phyloP scores from a whole-genome alignment of 2,888 invertebrate genomes.

The Melanophora roralis region DNA sequence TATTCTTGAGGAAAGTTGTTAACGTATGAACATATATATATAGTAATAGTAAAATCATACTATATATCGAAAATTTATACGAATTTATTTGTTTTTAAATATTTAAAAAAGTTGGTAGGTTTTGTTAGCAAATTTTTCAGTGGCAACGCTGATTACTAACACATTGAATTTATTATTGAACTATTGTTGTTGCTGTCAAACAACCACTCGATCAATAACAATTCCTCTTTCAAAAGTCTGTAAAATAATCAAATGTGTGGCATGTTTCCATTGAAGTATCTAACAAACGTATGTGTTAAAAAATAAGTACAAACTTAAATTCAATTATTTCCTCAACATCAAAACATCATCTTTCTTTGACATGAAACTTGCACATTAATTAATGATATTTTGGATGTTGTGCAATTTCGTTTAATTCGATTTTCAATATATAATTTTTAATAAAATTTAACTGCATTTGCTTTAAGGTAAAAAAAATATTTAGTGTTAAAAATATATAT shows the following conservation, averaged over 20 bases:
- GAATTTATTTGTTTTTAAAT: too few relatives aligned
- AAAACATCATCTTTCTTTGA: slow-evolving; percentile 34
- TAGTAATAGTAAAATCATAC: too few relatives aligned
- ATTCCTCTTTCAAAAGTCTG: slow-evolving; percentile 3
- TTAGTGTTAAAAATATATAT: slow-evolving; percentile 10
- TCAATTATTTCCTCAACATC: slow-evolving; percentile 13
- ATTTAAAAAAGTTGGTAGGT: too few relatives aligned
- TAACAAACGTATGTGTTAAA: slow-evolving; percentile 14
- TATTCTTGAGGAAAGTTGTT: too few relatives aligned
- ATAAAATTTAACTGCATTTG: not conserved
- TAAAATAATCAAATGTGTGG: slow-evolving; percentile 42
- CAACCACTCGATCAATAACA: slow-evolving; percentile 13
- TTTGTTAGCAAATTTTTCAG: too few relatives aligned
- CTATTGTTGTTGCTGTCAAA: not conserved
- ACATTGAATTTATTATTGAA: not conserved
- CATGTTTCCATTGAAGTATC: not conserved
- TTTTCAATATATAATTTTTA: slow-evolving; percentile 14
- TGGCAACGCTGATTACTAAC: not conserved
- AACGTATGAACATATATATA: too few relatives aligned
- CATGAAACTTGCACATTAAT: slow-evolving; percentile 56
- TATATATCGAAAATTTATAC: too few relatives aligned
- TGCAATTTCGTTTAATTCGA: slow-evolving; percentile 26
- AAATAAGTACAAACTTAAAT: not conserved
- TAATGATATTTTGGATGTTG: slow-evolving; percentile 36
- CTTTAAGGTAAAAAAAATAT: not conserved